Evolutionary conservation across 2,888 invertebrate species (phyloP).

Genomic region (Horisme vitalbata): DNA sequence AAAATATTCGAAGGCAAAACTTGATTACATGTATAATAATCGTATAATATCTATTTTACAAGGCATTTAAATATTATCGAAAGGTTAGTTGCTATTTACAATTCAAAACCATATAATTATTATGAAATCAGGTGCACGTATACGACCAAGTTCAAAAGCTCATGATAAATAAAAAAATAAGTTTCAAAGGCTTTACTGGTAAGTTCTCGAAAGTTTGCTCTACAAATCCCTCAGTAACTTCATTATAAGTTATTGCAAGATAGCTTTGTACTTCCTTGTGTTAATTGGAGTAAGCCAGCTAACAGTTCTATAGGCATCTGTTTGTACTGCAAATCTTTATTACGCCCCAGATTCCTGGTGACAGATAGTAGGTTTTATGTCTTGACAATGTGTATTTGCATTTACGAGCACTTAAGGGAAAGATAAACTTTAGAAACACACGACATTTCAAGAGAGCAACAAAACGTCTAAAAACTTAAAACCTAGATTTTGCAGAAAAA

Average conservation of each 20-base stretch:
- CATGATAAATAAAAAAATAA: no score
- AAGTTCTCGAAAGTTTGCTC: background rate
- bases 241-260: slow-evolving; percentile 7
- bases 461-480: no score
- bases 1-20: background rate
- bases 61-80: no score
- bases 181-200: no score
- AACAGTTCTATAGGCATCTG: slow-evolving; percentile 17
- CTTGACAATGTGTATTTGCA: slow-evolving; percentile 18
- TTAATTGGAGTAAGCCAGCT: slow-evolving; percentile 20
- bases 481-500: no score
- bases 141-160: background rate
- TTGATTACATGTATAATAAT: no score
- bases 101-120: no score
- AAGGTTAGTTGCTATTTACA: no score
- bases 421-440: slow-evolving; percentile 14
- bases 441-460: background rate
- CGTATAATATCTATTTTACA: no score
- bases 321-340: slow-evolving; percentile 23
- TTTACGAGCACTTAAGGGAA: slow-evolving; percentile 4
- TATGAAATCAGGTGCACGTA: no score
- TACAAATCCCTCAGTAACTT: slow-evolving; percentile 3
- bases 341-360: slow-evolving; percentile 19
- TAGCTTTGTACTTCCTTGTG: slow-evolving; percentile 15
- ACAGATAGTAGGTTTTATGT: slow-evolving; percentile 24